Evolutionary conservation across 2,888 invertebrate genomes (phyloP).

Genomic region (Zhuqinia jingwanae): DNA sequence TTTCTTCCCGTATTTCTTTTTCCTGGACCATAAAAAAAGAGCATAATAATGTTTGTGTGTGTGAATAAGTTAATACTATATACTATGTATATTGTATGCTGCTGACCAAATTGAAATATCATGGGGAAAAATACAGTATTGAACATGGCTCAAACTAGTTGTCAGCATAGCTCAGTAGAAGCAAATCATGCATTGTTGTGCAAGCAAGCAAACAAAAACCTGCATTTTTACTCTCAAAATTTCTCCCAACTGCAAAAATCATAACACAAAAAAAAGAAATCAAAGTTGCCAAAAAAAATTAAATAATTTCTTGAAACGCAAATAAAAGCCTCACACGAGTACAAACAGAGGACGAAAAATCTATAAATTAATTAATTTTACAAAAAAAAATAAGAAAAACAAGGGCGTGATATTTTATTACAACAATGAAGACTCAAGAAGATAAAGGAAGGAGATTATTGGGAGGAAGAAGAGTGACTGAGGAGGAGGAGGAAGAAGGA

Average conservation of each 20-base stretch:
- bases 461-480: not conserved
- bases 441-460: not conserved
- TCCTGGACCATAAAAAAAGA: not conserved
- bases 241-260: too few relatives aligned
- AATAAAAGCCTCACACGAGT: not conserved
- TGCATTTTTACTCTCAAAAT: not conserved
- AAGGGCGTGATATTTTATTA: not conserved
- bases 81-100: not conserved
- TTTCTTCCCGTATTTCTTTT: not conserved
- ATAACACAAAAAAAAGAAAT: not conserved
- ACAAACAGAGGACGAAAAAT: too few relatives aligned
- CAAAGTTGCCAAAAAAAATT: slow-evolving; percentile 53
- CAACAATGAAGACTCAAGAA: not conserved
- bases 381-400: not conserved
- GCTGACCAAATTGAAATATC: not conserved
- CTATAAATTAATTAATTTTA: not conserved
- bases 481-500: not conserved
- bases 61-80: not conserved
- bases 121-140: not conserved
- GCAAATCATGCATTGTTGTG: slow-evolving; percentile 15
- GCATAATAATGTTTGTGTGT: not conserved
- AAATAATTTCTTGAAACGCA: not conserved
- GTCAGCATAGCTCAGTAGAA: slow-evolving; percentile 59
- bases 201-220: not conserved
- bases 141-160: slow-evolving; percentile 52